phyloP scores from a whole-genome alignment of 2,797 vertebrate species.

The Chaunax sp. region DNA sequence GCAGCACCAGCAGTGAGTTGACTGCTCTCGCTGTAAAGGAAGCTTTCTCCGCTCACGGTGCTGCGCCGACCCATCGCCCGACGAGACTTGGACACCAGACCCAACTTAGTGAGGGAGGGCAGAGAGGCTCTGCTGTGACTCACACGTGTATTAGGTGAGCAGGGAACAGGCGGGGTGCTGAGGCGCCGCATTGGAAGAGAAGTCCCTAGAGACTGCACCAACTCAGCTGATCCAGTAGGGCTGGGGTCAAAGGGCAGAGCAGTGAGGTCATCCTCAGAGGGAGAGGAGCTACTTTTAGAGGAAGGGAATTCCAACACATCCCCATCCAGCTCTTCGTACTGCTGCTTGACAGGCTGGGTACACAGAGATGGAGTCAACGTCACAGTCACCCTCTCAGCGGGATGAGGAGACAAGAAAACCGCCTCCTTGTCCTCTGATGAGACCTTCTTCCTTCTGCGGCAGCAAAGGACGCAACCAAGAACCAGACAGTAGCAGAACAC shows the following conservation, averaged over 20 bases:
- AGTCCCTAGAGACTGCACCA: slow-evolving; percentile 35
- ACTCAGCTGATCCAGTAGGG: slow-evolving; percentile 45
- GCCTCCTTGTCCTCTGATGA: slow-evolving; percentile 71
- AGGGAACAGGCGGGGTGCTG: slow-evolving; percentile 66
- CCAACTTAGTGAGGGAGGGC: slow-evolving; percentile 80
- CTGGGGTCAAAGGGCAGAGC: slow-evolving; percentile 62
- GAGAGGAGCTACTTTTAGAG: slow-evolving; percentile 65
- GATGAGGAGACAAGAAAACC: slow-evolving; percentile 48
- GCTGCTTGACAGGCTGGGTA: slow-evolving; percentile 79
- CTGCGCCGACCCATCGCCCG: slow-evolving; percentile 72
- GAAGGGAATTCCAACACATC: slow-evolving; percentile 76
- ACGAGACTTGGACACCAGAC: slow-evolving; percentile 76
- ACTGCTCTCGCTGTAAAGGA: slow-evolving; percentile 66
- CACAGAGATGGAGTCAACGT: slow-evolving; percentile 65
- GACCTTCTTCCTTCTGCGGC: slow-evolving; percentile 68
- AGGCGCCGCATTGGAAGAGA: slow-evolving; percentile 64
- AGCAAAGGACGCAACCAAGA: slow-evolving; percentile 83
- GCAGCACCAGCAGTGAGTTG: slow-evolving; percentile 39
- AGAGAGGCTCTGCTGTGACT: slow-evolving; percentile 78
- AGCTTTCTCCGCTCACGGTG: slow-evolving; percentile 75
- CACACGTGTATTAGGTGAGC: slow-evolving; percentile 41
- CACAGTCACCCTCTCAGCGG: slow-evolving; percentile 61
- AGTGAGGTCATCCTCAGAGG: slow-evolving; percentile 74
- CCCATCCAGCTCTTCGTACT: slow-evolving; percentile 84
- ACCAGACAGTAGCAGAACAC: slow-evolving; percentile 84